Evolutionary conservation across 2,113 vertebrate species (phyloP).

Genomic region (Nesogale talazaci): DNA sequence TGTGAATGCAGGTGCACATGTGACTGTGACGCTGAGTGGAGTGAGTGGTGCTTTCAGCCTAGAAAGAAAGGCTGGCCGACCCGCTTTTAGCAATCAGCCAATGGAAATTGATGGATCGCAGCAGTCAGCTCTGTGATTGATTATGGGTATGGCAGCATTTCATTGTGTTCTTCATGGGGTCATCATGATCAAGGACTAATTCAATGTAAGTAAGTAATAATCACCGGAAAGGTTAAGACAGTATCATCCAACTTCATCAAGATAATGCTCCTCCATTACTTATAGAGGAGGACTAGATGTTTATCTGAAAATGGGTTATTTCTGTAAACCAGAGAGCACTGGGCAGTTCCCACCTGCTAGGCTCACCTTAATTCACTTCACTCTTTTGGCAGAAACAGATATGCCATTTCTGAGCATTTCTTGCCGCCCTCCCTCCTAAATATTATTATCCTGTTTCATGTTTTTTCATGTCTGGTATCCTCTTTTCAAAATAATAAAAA

Average conservation of each 20-base stretch:
- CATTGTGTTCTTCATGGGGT: neutral
- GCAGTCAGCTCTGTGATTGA: neutral
- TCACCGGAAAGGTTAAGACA: neutral
- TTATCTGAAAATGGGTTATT: neutral
- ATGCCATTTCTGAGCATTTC: neutral
- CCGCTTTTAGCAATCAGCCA: neutral
- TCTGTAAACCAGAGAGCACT: neutral
- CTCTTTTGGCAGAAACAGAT: neutral
- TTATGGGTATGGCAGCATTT: neutral
- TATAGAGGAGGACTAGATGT: neutral
- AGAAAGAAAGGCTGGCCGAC: neutral
- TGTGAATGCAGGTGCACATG: neutral
- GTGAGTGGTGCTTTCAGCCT: neutral
- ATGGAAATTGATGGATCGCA: neutral
- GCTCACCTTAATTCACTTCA: neutral
- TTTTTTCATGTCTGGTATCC: neutral
- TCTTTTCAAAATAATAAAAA: neutral
- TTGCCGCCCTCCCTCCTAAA: neutral
- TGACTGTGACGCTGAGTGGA: neutral
- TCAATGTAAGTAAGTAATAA: neutral
- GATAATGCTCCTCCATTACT: neutral
- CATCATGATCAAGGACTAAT: neutral
- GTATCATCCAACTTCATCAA: neutral
- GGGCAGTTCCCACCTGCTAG: neutral
- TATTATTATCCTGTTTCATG: neutral